Evolutionary conservation across 2,113 vertebrate genomes (phyloP), one percentile per base, ranked within the genome.

Genomic region (Clupea harengus): DNA sequence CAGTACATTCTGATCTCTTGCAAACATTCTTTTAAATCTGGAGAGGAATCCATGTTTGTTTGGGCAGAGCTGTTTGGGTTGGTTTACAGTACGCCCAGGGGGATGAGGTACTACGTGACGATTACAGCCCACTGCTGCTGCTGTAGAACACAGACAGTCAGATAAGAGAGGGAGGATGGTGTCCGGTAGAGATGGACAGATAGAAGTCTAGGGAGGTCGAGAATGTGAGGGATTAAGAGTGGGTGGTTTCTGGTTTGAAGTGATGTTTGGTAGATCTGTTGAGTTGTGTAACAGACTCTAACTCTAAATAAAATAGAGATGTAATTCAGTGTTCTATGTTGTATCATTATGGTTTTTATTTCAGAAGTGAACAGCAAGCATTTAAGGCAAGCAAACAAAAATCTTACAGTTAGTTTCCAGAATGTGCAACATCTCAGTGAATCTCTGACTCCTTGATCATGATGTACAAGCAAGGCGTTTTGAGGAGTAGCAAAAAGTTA

Each of bases 51-150:
- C 81, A 67, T 22, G 82, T 87, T 84, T 88, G 87, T 90, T 87
- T 90, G 83, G 50, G 22, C 44, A 85, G 81, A 87, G 83, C 18
- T 85, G 47, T 89, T 84, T 83, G 57, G 84, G 84, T 25, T 46
- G 45, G 82, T 78, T 6, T 39, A 32, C 28, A 39, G 32, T 15
- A 52, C 4, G 4, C 81, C 89, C 88, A 17, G 67, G 4, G 90
- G 88, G 89, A 89, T 72, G 13, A 57, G 82, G 45, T 87, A 60
- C 84, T 90, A 91, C 91, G 89, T 91, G 91, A 90, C 10, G 83
- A 22, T 82, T 81, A 15, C 22, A 20, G 81, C 13, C 50, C 13
- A 20, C 49, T 54, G 81, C 32, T 28, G 45, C 32, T 45, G 46
- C 67, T 13, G 28, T 45, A 72, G 72, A 60, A 88, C 85, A 82